phyloP scores from a whole-genome alignment of 1,140 invertebrate species.

The Lucilia cuprina region DNA sequence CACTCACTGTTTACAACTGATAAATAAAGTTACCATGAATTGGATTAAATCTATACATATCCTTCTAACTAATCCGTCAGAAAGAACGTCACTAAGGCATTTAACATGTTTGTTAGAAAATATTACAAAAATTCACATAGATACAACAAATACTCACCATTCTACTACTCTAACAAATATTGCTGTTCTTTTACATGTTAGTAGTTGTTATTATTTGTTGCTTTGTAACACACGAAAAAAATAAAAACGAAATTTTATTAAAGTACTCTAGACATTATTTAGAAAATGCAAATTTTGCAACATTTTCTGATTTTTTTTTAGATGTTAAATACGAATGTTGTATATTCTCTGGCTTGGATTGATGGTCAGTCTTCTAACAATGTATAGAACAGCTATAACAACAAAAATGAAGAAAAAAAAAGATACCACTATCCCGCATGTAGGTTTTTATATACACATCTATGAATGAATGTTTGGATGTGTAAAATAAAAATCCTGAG shows the following conservation, averaged over 20 bases:
- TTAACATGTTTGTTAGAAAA: constrained; percentile 1
- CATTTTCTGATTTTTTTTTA: not conserved
- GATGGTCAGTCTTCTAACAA: constrained; percentile 12
- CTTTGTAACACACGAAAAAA: not conserved
- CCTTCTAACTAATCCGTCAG: not conserved
- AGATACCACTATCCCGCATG: constrained; percentile 23
- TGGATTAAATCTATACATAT: not conserved
- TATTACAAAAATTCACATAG: too few species aligned
- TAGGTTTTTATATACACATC: not conserved
- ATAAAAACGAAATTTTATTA: not conserved
- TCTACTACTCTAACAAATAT: too few species aligned
- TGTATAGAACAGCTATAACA: not conserved
- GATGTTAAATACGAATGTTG: not conserved
- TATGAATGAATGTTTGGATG: not conserved
- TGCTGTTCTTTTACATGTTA: not conserved
- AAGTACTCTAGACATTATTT: constrained; percentile 19
- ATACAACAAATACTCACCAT: too few species aligned
- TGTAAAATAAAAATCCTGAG: constrained; percentile 30
- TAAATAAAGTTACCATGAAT: constrained; percentile 15
- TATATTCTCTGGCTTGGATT: not conserved
- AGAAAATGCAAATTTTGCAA: constrained; percentile 31
- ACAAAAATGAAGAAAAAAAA: not conserved
- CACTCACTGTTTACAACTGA: not conserved
- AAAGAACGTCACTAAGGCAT: constrained; percentile 1
- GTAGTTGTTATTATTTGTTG: not conserved